These are phyloP conservation scores for Polypterus senegalus DNA, from an alignment of 2,113 vertebrate species.

Conservation along the genomic window DNA sequence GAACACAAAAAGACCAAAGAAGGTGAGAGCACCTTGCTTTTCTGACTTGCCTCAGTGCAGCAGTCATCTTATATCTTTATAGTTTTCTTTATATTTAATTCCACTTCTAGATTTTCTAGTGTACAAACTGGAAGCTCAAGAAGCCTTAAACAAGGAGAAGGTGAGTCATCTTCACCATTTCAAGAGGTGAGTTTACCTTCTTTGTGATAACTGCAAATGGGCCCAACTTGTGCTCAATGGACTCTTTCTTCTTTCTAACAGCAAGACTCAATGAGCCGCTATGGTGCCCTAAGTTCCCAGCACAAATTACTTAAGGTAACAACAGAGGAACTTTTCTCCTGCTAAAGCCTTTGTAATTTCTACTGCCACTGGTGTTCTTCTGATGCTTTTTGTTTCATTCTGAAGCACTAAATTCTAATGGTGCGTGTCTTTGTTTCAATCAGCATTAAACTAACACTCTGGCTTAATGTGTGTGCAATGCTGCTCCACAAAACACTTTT, in stretches of 20 bases:
- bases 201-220: neutral
- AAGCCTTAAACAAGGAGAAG: conserved; percentile 53
- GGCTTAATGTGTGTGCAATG: neutral
- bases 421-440: neutral
- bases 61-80: neutral
- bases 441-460: neutral
- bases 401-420: neutral
- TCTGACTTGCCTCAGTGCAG: neutral
- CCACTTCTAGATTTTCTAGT: conserved; percentile 42
- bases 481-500: neutral
- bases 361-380: neutral
- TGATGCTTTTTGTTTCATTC: neutral
- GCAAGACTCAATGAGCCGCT: conserved; percentile 58
- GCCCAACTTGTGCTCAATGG: too few relatives aligned
- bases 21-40: conserved; percentile 27
- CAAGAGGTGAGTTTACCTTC: neutral
- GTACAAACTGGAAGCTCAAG: conserved; percentile 54
- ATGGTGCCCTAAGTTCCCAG: conserved; percentile 45
- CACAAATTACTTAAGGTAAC: conserved; percentile 52
- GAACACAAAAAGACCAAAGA: conserved; percentile 59
- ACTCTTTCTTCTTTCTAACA: conserved; percentile 19
- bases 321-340: too few relatives aligned
- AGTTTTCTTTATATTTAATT: conserved; percentile 9
- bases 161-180: conserved; percentile 15
- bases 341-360: neutral